phyloP scores from a whole-genome alignment of 2,888 invertebrate genomes.

The Dryobotodes eremita region DNA sequence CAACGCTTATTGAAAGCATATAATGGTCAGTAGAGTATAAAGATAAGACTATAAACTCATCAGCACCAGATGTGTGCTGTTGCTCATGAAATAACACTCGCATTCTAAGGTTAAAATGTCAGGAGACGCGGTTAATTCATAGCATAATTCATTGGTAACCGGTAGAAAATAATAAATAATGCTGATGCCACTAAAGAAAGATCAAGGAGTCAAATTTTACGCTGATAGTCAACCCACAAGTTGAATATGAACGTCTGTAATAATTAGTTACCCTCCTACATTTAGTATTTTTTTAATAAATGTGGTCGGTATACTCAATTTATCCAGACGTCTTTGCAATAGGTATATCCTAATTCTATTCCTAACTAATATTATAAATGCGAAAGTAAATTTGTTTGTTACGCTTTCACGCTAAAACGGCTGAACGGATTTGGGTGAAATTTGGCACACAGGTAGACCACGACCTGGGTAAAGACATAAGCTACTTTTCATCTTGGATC shows the following conservation, averaged over 20 bases:
- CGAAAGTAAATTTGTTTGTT: too few relatives aligned
- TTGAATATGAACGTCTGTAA: neutral
- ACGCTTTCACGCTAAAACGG: too few relatives aligned
- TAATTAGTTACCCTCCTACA: neutral
- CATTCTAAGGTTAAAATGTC: constrained; percentile 9
- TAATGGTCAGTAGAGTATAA: constrained; percentile 39
- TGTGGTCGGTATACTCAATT: neutral
- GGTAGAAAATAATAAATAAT: neutral
- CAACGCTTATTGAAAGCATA: constrained; percentile 48
- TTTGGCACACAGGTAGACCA: too few relatives aligned
- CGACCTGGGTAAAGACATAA: too few relatives aligned
- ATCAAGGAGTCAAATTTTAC: neutral
- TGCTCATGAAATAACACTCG: neutral
- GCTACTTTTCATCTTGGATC: too few relatives aligned
- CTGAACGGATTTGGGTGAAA: too few relatives aligned
- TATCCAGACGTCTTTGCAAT: neutral
- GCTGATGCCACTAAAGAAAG: neutral
- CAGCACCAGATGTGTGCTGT: constrained; percentile 3
- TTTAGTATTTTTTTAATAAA: neutral
- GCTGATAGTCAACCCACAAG: neutral
- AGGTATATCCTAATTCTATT: too few relatives aligned
- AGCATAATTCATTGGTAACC: neutral
- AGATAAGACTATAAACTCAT: constrained; percentile 1
- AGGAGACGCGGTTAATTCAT: neutral
- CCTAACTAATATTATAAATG: too few relatives aligned